These are phyloP conservation scores for Thalassarche chlororhynchos DNA, from an alignment of 2,113 vertebrate species.

Conservation along the genomic window DNA sequence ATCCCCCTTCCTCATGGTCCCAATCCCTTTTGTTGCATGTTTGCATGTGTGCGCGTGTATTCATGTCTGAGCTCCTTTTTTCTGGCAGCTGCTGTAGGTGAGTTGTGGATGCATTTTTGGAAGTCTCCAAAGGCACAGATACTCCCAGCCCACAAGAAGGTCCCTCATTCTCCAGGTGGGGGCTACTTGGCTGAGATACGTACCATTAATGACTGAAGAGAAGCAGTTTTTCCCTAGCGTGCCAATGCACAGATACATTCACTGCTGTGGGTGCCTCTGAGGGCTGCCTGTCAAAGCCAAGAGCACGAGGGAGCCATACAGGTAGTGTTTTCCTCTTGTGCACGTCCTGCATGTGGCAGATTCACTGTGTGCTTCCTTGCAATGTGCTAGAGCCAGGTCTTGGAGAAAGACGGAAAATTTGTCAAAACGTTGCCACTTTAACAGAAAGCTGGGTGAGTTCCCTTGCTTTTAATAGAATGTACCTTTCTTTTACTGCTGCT, in stretches of 20 bases:
- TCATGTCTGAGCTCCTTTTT: not conserved
- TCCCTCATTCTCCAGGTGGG: not conserved
- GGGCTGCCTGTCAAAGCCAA: not conserved
- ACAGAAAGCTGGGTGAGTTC: slow-evolving; percentile 19
- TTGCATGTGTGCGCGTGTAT: not conserved
- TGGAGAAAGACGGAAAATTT: not conserved
- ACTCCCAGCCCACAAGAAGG: not conserved
- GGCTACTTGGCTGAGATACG: not conserved
- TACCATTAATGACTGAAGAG: not conserved
- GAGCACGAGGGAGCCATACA: not conserved
- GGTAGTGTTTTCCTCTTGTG: not conserved
- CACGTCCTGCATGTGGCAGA: not conserved
- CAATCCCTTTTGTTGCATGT: not conserved
- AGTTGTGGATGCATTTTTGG: not conserved
- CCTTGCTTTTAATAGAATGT: slow-evolving; percentile 5
- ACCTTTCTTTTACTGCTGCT: slow-evolving; percentile 18
- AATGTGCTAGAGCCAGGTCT: not conserved
- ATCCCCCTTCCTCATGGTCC: not conserved
- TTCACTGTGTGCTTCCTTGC: not conserved
- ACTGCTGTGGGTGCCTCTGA: not conserved
- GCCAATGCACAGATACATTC: not conserved
- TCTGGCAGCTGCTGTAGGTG: not conserved
- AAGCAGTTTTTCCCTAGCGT: not conserved
- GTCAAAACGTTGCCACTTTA: not conserved
- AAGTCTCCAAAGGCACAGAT: not conserved